phyloP scores from a whole-genome alignment of 2,797 vertebrate genomes.

The Rhinichthys osculus region DNA sequence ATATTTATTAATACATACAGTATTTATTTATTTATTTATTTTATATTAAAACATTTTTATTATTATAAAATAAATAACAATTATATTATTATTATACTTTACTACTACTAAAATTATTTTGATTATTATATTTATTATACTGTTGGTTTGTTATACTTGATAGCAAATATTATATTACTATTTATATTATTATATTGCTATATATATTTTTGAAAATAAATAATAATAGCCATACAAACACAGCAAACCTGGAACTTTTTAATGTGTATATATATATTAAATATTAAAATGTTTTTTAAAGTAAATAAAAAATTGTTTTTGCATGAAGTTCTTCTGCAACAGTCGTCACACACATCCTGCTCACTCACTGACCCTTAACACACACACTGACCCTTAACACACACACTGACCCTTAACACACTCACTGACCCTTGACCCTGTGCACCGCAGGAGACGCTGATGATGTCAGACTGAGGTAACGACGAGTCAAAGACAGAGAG shows the following conservation, averaged over 20 bases:
- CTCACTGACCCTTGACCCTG: not conserved
- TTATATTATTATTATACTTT: no score
- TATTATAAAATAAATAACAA: not conserved
- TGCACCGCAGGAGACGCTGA: constrained; percentile 29
- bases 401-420: not conserved
- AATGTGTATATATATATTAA: no score
- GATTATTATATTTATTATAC: no score
- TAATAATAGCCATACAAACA: no score
- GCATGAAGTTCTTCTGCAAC: not conserved
- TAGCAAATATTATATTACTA: no score
- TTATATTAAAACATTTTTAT: not conserved
- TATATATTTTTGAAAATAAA: no score
- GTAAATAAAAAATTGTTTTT: not conserved
- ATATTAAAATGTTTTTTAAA: not conserved
- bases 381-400: not conserved
- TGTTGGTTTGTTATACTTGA: no score
- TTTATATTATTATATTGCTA: no score
- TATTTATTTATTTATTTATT: not conserved
- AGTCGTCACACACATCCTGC: not conserved
- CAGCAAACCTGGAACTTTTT: no score
- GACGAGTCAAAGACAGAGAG: constrained; percentile 22
- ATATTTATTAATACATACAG: not conserved
- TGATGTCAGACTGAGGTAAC: constrained; percentile 38
- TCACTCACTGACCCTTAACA: not conserved
- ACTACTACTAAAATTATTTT: no score